Conservation (phyloP, 1,140 invertebrate species). For the Drosophila tropicalis region DNA sequence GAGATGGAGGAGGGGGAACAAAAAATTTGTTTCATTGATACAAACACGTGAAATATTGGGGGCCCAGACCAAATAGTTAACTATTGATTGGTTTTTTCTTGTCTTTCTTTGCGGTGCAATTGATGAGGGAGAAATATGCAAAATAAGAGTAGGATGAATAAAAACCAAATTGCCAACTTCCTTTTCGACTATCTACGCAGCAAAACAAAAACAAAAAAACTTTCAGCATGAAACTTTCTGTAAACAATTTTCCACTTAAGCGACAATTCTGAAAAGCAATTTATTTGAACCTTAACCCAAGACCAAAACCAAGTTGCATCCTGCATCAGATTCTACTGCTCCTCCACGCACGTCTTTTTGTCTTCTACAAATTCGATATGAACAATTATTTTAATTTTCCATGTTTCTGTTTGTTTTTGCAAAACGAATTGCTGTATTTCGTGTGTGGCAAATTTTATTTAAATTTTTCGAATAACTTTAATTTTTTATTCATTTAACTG, state of each 20-base stretch:
- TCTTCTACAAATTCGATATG: slow-evolving; percentile 52
- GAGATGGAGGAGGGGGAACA: slow-evolving; percentile 15
- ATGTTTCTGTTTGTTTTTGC: slow-evolving; percentile 29
- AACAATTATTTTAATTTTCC: slow-evolving; percentile 42
- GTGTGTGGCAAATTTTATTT: slow-evolving; percentile 52
- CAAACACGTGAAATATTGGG: slow-evolving; percentile 76
- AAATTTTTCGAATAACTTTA: slow-evolving; percentile 40
- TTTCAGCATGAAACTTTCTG: not conserved
- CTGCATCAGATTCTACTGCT: not conserved
- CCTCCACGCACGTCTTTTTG: slow-evolving; percentile 52
- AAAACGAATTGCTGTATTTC: slow-evolving; percentile 48
- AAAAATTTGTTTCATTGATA: slow-evolving; percentile 64
- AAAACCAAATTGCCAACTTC: slow-evolving; percentile 36
- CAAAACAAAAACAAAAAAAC: slow-evolving; percentile 6
- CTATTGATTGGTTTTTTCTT: slow-evolving; percentile 59
- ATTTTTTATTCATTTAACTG: slow-evolving; percentile 14
- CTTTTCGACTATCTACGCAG: not conserved
- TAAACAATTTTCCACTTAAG: slow-evolving; percentile 70
- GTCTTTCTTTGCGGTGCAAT: slow-evolving; percentile 63
- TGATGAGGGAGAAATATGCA: slow-evolving; percentile 67
- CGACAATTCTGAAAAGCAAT: slow-evolving; percentile 73
- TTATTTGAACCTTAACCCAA: slow-evolving; percentile 72
- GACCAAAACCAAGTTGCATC: not conserved
- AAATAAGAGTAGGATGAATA: slow-evolving; percentile 35
- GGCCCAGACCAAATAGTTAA: slow-evolving; percentile 37